Evolutionary conservation across 2,113 vertebrate species (phyloP).

Genomic region (Spizaetus ornatus): DNA sequence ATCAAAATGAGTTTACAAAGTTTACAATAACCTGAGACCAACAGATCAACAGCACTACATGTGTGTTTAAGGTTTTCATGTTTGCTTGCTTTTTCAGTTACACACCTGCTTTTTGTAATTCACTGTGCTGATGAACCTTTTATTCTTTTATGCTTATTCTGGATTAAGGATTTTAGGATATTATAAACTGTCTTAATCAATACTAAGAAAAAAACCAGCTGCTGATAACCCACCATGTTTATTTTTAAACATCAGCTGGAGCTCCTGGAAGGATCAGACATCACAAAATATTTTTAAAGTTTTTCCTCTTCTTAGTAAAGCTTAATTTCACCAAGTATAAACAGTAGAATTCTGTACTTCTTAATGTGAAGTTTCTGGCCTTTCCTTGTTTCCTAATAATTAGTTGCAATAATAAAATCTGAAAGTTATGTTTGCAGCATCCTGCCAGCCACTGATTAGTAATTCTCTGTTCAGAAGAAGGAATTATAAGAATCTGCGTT

Average conservation of each 20-base stretch:
- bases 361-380: background rate
- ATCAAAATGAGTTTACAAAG: background rate
- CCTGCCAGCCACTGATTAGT: background rate
- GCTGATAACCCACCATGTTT: background rate
- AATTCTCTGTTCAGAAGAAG: background rate
- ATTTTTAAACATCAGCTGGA: background rate
- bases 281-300: background rate
- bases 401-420: background rate
- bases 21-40: background rate
- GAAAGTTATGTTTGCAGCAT: background rate
- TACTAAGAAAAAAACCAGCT: background rate
- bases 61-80: background rate
- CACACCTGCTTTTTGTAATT: background rate
- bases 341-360: background rate
- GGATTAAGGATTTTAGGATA: background rate
- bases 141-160: background rate
- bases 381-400: background rate
- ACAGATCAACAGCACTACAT: background rate
- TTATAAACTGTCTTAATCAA: background rate
- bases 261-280: background rate
- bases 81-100: background rate
- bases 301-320: background rate
- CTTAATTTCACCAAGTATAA: background rate
- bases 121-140: background rate
- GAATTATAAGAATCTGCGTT: background rate